Base-by-base conservation (phyloP, 2,113 vertebrate genomes). In the Archilochus colubris region DNA sequence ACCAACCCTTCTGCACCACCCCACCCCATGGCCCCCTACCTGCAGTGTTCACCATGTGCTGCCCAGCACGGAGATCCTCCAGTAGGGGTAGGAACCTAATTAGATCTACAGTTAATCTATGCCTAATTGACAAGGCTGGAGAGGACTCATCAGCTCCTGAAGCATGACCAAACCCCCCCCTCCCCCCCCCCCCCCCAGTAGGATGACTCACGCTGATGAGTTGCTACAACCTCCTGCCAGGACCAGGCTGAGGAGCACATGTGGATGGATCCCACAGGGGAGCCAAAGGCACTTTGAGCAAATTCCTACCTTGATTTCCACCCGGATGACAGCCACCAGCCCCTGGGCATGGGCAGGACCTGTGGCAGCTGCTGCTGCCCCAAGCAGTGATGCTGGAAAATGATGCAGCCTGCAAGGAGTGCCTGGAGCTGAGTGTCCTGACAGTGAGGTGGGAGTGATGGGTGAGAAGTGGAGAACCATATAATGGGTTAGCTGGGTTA, bases 11-110 rank as follows among this genome's bases (percentile, higher is more conserved):
- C 48, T 0, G 14, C 28, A 8, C 50, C 9, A 5, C 0, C 63
- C 24, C 67, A 1, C 20, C 13, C 27, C 14, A 2, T 3, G 12
- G 19, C 3, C 53, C 40, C 7, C 69, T 7, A 2, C 27, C 19
- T 4, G 24, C 77, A 58, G 19, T 75, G 3, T 2, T 28, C 76
- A 5, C 55, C n/a, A 0, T 3, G 1, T 50, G 75, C 82, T 9
- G 0, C 50, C 50, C 18, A 9, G 33, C 7, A 0, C 0, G 0
- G 13, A 43, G 27, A 28, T 38, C 55, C n/a, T 38, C 14, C 3
- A n/a, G 12, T 14, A n/a, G 53, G 8, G 31, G 12, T 1, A 10
- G 83, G 7, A 78, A 67, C 3, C 48, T 1, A 38, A 55, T 54
- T 13, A 46, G 63, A 44, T 44, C 6, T 33, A 2, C 7, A 2